A percentile compares a stretch with the other conserved stretches of the same genome.
Conservation (phyloP, 2,797 vertebrate genomes). For the Philypnodon macrostomus region DNA sequence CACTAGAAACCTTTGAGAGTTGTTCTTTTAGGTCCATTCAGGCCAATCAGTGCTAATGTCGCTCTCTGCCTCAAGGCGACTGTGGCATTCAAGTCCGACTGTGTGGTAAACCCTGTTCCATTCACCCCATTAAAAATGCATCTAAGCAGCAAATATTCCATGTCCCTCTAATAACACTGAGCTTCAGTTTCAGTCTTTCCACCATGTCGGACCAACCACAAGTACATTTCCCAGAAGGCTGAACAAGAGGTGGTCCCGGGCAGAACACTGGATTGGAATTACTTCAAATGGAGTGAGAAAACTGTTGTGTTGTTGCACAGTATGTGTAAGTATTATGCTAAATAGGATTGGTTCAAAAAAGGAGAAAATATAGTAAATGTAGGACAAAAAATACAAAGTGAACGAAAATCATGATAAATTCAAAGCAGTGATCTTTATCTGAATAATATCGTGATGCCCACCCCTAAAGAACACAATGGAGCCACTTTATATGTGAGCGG, state of each 20-base stretch:
- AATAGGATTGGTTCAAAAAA: too few relatives aligned
- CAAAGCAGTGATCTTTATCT: too few relatives aligned
- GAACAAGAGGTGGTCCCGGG: constrained; percentile 36
- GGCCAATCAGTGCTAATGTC: constrained; percentile 37
- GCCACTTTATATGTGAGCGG: too few relatives aligned
- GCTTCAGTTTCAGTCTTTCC: constrained; percentile 47
- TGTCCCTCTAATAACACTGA: constrained; percentile 31
- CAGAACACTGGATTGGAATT: constrained; percentile 26
- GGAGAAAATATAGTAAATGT: too few relatives aligned
- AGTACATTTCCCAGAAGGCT: constrained; percentile 52
- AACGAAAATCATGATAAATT: too few relatives aligned
- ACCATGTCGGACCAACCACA: constrained; percentile 39
- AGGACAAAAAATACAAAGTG: too few relatives aligned
- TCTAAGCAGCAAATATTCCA: constrained; percentile 42
- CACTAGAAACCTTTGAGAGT: constrained; percentile 2
- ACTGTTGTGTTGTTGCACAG: too few relatives aligned
- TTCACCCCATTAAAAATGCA: constrained; percentile 22
- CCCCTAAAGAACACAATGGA: too few relatives aligned
- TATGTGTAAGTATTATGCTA: too few relatives aligned
- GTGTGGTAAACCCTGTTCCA: constrained; percentile 22
- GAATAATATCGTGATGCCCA: too few relatives aligned
- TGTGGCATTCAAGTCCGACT: constrained; percentile 39
- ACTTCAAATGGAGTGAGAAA: constrained; percentile 20
- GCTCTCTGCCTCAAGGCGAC: constrained; percentile 26
- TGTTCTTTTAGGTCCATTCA: too few relatives aligned